Evolutionary conservation across 1,140 invertebrate genomes (phyloP), one percentile per base, ranked within the genome.

Genomic region (Triops cancriformis): DNA sequence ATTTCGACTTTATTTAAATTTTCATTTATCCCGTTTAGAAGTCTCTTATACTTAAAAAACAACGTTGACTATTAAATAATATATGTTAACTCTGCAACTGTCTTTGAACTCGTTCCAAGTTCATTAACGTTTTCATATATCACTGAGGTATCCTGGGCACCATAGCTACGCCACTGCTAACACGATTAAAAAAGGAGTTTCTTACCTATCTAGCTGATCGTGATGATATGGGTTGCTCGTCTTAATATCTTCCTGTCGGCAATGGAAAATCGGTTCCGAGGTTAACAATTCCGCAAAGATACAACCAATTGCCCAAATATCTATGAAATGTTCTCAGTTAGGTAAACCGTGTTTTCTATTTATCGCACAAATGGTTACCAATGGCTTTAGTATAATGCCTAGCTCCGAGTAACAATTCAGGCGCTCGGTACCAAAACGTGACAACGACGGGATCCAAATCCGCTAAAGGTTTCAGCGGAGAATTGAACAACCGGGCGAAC

Each of bases 291-390:
- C 96, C 14, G 96, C 96, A 89, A 99, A 99, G 85, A 99, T 99
- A 86, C 98, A 99, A 12, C 98, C 98, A 85, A 99, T 99, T 1
- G 98, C 98, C 98, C 98, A 99, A 81, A 99, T 99, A 88, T 99
- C 98, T 94, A 82, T 77, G 87, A 86, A 82, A 80, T 11, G 77
- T 75, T 77, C 23, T 81, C 73, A 72, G 41, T 74, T 9, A 72
- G 41, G 73, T 14, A 42, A 26, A 41, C 31, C 11, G 1, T 1
- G 23, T 18, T 1, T 42, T 14, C n/a, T 26, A 31, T 14, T 26
- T 79, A 14, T 31, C 10, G 28, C 28, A 37, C 28, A 37, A 80
- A n/a, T 74, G 23, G 43, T 81, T 88, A 96, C 94, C 94, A 82
- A 99, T 99, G 80, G 97, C 97, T 89, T 98, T 98, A 12, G 97